A percentile compares a stretch with the other conserved stretches of the same genome.
Evolutionary conservation across 2,113 vertebrate genomes (phyloP).

Genomic region (Numida meleagris): DNA sequence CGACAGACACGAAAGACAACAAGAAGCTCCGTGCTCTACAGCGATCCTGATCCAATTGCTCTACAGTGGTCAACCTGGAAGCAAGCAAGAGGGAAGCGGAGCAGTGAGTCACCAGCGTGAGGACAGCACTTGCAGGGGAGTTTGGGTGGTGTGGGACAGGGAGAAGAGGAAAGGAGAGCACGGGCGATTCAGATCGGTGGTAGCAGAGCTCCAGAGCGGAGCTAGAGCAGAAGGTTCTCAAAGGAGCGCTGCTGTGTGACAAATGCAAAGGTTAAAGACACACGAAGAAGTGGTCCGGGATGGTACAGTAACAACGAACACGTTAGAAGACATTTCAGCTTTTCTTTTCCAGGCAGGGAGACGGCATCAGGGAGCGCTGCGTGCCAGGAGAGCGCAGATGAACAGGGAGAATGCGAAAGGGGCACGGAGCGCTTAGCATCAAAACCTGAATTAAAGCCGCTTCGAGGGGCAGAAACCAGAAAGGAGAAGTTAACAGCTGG

Average conservation of each 20-base stretch:
- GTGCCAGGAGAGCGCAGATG: neutral
- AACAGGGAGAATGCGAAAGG: neutral
- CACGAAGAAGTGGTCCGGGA: rapidly evolving
- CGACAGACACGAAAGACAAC: neutral
- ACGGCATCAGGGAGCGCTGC: neutral
- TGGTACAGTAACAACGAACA: neutral
- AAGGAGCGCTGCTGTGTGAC: neutral
- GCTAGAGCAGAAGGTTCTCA: neutral
- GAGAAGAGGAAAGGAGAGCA: neutral
- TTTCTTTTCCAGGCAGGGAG: neutral
- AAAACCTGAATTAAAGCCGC: neutral
- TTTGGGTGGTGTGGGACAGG: neutral
- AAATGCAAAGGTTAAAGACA: neutral
- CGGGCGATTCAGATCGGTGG: neutral
- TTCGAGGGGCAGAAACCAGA: neutral
- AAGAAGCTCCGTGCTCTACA: neutral
- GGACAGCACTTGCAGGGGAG: neutral
- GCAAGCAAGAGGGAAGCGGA: neutral
- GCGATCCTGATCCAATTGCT: rapidly evolving
- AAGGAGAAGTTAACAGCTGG: neutral
- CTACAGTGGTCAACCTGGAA: neutral
- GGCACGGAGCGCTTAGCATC: neutral
- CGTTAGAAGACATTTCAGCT: neutral
- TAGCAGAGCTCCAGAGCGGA: rapidly evolving
- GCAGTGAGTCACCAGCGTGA: neutral